Base-by-base conservation (phyloP, 1,140 invertebrate genomes). In the Calliopsis andreniformis region DNA sequence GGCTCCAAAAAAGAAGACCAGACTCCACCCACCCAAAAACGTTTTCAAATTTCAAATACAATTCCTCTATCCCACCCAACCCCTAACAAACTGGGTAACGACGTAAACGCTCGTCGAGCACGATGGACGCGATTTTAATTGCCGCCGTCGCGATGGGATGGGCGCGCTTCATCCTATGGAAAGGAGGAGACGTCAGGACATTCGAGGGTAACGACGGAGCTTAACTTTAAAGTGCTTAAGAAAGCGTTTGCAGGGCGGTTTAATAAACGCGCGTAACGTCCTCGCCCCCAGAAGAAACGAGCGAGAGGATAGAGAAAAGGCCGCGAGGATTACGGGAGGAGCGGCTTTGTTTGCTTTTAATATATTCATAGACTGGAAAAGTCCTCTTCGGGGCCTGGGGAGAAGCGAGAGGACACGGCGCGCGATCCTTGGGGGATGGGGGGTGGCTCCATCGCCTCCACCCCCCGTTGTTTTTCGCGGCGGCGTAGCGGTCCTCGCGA, bases 281-380 rank as follows among this genome's bases (percentile, higher is more conserved):
- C 64, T 51, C 1, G 10, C 43, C 23, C 18, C 28, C 64, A 49
- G 51, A 61, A 78, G 32, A 25, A 18, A 12, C 16, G 20, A 12
- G n/a, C n/a, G n/a, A n/a, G 7, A 28, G 23, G 12, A 2, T 32
- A 45, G 28, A 30, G 63, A 53, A 35, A 18, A 23, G 58, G n/a
- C 42, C 32, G 43, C 49, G 43, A 64, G 28, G 67, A 80, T 79
- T 79, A 79, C 55, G 20, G 62, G 43, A 64, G 78, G 47, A 55
- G 59, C 53, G 71, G 69, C 87, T 88, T 89, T 90, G 87, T 87
- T 89, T 88, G 85, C 72, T 80, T 68, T 82, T 90, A 89, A 90
- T 90, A 89, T 90, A 90, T 90, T 90, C 89, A 90, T 90, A 87
- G 87, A 85, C 79, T 81, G 79, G 80, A 84, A 82, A 88, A 87